Evolutionary conservation across 2,888 invertebrate genomes (phyloP), one percentile per base, ranked within the genome.

Genomic region (Drosophila paramelanica): DNA sequence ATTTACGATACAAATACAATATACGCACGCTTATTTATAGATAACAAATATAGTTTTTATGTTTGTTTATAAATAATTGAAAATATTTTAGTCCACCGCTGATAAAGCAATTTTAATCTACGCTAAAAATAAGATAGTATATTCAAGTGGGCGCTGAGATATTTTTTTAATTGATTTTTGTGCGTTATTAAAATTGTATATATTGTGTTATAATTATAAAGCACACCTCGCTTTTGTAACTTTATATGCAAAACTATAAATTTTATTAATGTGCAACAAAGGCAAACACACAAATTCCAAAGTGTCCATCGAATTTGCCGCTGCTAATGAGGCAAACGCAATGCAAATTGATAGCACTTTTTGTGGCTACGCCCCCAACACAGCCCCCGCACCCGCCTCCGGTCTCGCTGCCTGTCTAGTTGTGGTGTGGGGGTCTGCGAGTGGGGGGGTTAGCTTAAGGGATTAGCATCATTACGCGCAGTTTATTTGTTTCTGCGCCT

Each of bases 401-500:
- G 3, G 7, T 27, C 7, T 27, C 27, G 6, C 1, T 25, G 10
- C 17, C 27, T 31, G 8, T 20, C 42, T 42, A 52, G 53, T 36
- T 55, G 20, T 10, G 13, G 3, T 11, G 11, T 55, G 25, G 57
- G 59, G 31, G 17, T n/a, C 31, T 31, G 8, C 8, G 10, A 10
- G 38, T 6, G 39, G 25, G 27, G 27, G 41, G 43, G 43, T 53
- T 77, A 71, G 77, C 80, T 84, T 86, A 86, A 86, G 81, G 84
- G 84, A 85, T 85, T 86, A 85, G 80, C 82, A 85, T 82, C 86
- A 80, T 85, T 85, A 86, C 77, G 74, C 74, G 56, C 77, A 80
- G 81, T 83, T 85, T 88, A 85, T 85, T 82, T 87, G 79, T 51
- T 74, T 52, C 53, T 38, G 41, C 43, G 46, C 33, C 10, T 17